Conservation (phyloP, 2,113 vertebrate species). For the Aldabrachelys gigantea region DNA sequence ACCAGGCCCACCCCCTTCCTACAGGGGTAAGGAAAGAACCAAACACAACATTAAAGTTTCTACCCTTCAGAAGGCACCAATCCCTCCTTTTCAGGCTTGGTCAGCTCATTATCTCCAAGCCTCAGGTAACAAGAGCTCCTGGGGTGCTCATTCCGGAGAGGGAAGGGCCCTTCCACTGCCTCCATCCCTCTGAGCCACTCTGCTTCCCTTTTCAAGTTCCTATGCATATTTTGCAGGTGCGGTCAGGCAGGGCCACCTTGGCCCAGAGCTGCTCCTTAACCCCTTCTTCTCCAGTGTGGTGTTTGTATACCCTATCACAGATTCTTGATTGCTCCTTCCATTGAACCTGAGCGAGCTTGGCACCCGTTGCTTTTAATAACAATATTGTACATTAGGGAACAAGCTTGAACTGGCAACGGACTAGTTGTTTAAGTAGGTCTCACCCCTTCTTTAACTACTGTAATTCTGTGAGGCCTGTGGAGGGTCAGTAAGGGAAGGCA, state of each 20-base stretch:
- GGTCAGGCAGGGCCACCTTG: neutral
- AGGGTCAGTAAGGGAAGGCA: neutral
- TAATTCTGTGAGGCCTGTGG: neutral
- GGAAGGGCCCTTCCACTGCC: neutral
- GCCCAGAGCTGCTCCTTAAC: neutral
- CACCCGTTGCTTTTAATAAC: neutral
- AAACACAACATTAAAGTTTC: neutral
- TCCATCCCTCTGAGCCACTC: neutral
- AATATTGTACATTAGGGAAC: neutral
- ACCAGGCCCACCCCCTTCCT: neutral
- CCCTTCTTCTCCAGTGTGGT: neutral
- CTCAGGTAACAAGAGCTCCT: neutral
- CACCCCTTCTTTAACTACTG: neutral
- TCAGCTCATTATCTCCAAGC: neutral
- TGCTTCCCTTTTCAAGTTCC: neutral
- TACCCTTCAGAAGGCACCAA: neutral
- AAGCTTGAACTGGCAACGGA: neutral
- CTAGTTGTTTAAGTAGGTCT: neutral
- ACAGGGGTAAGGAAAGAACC: neutral
- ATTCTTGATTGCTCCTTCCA: neutral
- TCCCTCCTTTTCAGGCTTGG: neutral
- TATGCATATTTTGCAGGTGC: no score
- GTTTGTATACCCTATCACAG: neutral
- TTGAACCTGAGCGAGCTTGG: neutral
- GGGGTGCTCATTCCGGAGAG: neutral